These are phyloP conservation scores for Coptodon bakossiorum DNA, from an alignment of 2,113 vertebrate genomes.

Conservation along the genomic window DNA sequence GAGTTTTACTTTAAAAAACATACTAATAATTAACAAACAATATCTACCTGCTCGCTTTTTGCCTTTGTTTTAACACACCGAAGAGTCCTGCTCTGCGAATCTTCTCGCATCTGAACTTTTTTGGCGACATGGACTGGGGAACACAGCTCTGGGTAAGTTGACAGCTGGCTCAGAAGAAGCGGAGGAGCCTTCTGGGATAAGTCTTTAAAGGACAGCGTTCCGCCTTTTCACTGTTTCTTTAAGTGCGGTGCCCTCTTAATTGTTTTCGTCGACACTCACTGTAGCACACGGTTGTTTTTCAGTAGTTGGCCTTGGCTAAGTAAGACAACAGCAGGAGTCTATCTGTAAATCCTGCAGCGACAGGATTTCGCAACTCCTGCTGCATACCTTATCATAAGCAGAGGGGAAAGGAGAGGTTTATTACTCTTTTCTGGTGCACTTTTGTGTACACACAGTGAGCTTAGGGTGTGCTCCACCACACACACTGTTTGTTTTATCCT, in stretches of 20 bases:
- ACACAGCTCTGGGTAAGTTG: conserved; percentile 66
- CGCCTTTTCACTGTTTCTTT: neutral
- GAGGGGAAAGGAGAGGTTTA: neutral
- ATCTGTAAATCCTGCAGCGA: neutral
- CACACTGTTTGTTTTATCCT: neutral
- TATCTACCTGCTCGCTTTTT: neutral
- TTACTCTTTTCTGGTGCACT: neutral
- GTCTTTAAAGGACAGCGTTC: neutral
- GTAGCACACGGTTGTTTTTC: neutral
- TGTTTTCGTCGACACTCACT: neutral
- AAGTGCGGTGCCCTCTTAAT: neutral
- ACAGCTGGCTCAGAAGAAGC: conserved; percentile 30
- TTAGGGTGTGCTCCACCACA: neutral
- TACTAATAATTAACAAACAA: neutral
- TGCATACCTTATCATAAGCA: conserved; percentile 27
- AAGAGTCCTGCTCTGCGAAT: neutral
- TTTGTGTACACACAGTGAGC: neutral
- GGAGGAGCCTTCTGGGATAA: neutral
- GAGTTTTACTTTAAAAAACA: neutral
- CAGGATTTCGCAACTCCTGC: conserved; percentile 50
- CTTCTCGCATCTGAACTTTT: neutral
- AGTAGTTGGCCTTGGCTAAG: neutral
- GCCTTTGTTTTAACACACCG: neutral
- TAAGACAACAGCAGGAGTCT: neutral
- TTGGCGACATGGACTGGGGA: conserved; percentile 65